A percentile compares a stretch with the other conserved stretches of the same genome.
Conservation (phyloP, 2,113 vertebrate genomes). For the Albula goreensis region DNA sequence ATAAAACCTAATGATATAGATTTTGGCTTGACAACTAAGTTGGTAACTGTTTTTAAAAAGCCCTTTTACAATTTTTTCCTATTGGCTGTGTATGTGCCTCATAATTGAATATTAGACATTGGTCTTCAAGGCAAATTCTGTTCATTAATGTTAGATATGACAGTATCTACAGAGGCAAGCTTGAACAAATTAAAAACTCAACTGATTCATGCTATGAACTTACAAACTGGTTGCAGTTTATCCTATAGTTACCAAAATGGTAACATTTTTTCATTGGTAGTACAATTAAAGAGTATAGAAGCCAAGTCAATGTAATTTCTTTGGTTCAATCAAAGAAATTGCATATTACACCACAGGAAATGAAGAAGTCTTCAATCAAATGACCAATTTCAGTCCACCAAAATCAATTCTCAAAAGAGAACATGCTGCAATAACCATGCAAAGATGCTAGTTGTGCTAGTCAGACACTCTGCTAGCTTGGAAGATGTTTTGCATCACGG, state of each 20-base stretch:
- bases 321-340: background rate
- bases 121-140: no score
- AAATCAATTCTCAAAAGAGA: background rate
- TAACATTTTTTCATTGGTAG: no score
- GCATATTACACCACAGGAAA: background rate
- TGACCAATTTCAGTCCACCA: background rate
- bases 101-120: no score
- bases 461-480: no score
- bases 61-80: no score
- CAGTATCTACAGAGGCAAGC: background rate
- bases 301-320: background rate
- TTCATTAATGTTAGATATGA: background rate
- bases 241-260: no score
- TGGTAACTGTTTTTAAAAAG: background rate
- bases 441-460: no score
- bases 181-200: background rate
- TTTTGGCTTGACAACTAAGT: background rate
- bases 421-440: no score
- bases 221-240: background rate
- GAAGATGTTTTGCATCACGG: no score
- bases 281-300: no score
- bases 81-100: no score
- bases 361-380: background rate
- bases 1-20: background rate
- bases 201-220: background rate